A percentile compares a stretch with the other conserved stretches of the same genome.
phyloP scores from a whole-genome alignment of 2,113 vertebrate genomes.

The Notothenia rossii region DNA sequence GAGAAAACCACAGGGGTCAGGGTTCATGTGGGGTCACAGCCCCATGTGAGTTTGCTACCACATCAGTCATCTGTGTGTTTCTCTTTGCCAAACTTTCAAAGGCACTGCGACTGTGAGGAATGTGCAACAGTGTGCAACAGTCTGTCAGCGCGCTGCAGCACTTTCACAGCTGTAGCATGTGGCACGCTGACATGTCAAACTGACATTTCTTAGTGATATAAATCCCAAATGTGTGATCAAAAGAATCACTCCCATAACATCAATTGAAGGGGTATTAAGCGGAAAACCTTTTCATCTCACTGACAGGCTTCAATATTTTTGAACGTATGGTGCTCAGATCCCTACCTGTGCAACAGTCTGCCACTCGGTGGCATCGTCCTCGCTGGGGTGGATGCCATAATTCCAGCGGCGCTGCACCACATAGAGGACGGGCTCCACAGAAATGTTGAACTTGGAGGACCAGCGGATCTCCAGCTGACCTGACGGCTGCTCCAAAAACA shows the following conservation, averaged over 20 bases:
- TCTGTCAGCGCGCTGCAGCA: slow-evolving; percentile 42
- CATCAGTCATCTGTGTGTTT: slow-evolving; percentile 79
- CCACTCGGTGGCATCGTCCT: slow-evolving; percentile 93
- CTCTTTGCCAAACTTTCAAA: slow-evolving; percentile 77
- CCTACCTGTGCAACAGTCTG: slow-evolving; percentile 92
- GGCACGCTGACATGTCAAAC: slow-evolving; percentile 42
- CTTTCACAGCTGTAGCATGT: slow-evolving; percentile 67
- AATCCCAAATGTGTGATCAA: slow-evolving; percentile 41
- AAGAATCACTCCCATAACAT: background rate
- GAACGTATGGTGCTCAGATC: background rate
- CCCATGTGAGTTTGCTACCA: slow-evolving; percentile 66
- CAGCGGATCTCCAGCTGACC: slow-evolving; percentile 93
- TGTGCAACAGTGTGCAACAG: slow-evolving; percentile 58
- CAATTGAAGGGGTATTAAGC: slow-evolving; percentile 1
- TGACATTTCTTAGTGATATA: slow-evolving; percentile 30
- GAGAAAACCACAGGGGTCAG: slow-evolving; percentile 75
- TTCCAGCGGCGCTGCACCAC: slow-evolving; percentile 96
- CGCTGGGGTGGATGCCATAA: slow-evolving; percentile 95
- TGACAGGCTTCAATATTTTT: background rate
- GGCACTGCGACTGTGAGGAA: slow-evolving; percentile 70
- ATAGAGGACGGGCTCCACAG: slow-evolving; percentile 95
- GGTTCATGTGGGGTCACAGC: slow-evolving; percentile 75
- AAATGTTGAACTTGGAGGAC: slow-evolving; percentile 97
- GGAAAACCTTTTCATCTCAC: background rate
- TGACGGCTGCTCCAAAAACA: slow-evolving; percentile 88